A percentile compares a stretch with the other conserved stretches of the same genome.
phyloP scores from a whole-genome alignment of 2,113 vertebrate species.

The Paracanthobrama guichenoti region DNA sequence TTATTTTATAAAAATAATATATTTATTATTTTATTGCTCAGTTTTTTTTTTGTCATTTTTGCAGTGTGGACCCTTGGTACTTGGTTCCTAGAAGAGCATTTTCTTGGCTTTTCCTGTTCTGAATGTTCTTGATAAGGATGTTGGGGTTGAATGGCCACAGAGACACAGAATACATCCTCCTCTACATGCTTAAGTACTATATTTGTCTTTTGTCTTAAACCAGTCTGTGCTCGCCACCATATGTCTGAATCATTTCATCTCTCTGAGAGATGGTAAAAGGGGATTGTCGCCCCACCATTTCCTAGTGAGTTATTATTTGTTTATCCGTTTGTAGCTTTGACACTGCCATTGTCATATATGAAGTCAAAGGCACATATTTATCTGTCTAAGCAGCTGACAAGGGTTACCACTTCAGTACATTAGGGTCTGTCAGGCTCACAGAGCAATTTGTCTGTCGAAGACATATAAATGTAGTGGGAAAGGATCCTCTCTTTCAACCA shows the following conservation, averaged over 20 bases:
- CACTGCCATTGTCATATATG: constrained; percentile 50
- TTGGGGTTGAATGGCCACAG: background rate
- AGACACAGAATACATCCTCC: background rate
- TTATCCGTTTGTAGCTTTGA: constrained; percentile 38
- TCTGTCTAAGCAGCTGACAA: constrained; percentile 44
- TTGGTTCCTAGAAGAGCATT: background rate
- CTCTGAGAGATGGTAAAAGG: background rate
- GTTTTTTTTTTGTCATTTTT: too few species aligned
- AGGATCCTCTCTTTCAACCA: constrained; percentile 40
- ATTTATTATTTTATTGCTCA: too few species aligned
- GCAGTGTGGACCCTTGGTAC: too few species aligned
- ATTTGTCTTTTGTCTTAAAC: constrained; percentile 15
- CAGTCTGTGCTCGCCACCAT: constrained; percentile 6
- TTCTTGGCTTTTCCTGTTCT: background rate
- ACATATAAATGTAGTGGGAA: constrained; percentile 27
- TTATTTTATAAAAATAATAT: too few species aligned
- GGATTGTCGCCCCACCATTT: constrained; percentile 26
- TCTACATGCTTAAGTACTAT: constrained; percentile 34
- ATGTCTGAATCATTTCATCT: constrained; percentile 31
- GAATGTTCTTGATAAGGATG: constrained; percentile 4
- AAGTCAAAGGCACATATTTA: constrained; percentile 51
- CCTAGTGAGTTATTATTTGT: constrained; percentile 34
- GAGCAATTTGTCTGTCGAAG: constrained; percentile 13
- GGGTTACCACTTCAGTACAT: constrained; percentile 63
- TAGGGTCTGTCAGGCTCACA: constrained; percentile 40